Percentiles rank a stretch among this genome's conserved stretches.
Evolutionary conservation across 2,113 vertebrate species (phyloP).

Genomic region (Melozone crissalis): DNA sequence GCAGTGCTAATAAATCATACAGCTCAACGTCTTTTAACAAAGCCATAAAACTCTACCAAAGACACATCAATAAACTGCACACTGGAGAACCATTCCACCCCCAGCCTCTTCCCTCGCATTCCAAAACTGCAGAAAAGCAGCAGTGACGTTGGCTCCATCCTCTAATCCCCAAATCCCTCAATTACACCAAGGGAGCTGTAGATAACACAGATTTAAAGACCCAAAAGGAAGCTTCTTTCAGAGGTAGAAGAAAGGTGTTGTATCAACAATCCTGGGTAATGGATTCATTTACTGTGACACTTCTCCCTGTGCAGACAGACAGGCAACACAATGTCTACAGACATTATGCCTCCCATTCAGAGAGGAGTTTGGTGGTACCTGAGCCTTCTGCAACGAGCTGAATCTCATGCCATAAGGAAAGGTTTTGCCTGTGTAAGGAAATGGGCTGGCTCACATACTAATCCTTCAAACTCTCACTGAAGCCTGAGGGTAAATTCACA

Average conservation of each 20-base stretch:
- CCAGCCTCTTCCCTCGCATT: slow-evolving; percentile 11
- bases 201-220: slow-evolving; percentile 42
- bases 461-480: not conserved
- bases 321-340: not conserved
- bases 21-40: not conserved
- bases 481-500: not conserved
- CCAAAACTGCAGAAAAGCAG: slow-evolving; percentile 9
- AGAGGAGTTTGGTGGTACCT: not conserved
- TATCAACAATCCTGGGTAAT: slow-evolving; percentile 15
- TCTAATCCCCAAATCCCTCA: slow-evolving; percentile 31
- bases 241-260: slow-evolving; percentile 33
- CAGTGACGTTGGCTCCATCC: not conserved
- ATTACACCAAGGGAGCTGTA: not conserved
- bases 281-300: slow-evolving; percentile 2
- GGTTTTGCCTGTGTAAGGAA: not conserved
- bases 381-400: not conserved
- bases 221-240: slow-evolving; percentile 7
- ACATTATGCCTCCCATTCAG: not conserved
- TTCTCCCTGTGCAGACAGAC: not conserved
- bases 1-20: slow-evolving; percentile 46
- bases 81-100: not conserved
- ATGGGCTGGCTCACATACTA: not conserved
- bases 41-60: slow-evolving; percentile 29
- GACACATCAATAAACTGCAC: slow-evolving; percentile 4
- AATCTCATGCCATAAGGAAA: not conserved